These are phyloP conservation scores for Linnaemya vulpina DNA, from an alignment of 2,888 invertebrate genomes.

Conservation along the genomic window DNA sequence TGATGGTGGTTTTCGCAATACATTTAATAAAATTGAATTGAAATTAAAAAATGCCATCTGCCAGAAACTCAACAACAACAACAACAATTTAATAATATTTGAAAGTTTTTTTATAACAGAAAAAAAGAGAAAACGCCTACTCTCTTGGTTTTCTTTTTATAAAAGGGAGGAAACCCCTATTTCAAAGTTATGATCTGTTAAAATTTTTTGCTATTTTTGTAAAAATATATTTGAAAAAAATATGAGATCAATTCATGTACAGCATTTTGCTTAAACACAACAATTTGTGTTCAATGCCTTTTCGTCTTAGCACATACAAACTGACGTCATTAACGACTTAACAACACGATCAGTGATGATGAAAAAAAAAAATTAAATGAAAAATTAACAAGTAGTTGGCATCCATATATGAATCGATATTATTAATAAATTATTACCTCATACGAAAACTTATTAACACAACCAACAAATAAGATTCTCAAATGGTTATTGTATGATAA, in stretches of 20 bases:
- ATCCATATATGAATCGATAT: conserved; percentile 42
- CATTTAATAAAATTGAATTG: conserved; percentile 43
- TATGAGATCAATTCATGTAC: neutral
- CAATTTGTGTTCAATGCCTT: conserved; percentile 24
- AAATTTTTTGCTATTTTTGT: neutral
- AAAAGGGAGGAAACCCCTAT: neutral
- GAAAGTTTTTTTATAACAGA: neutral
- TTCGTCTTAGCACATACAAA: neutral
- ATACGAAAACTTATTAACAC: conserved; percentile 32
- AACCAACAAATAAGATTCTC: conserved; percentile 7
- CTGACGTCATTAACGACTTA: conserved; percentile 45
- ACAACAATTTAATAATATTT: neutral
- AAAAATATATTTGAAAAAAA: conserved; percentile 37
- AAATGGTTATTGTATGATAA: conserved; percentile 22
- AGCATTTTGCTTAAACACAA: conserved; percentile 3
- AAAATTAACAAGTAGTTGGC: conserved; percentile 48
- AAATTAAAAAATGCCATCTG: conserved; percentile 60
- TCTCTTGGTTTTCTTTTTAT: neutral
- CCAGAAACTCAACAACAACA: conserved; percentile 18
- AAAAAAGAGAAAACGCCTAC: conserved; percentile 24
- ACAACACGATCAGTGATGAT: conserved; percentile 53
- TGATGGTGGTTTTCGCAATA: conserved; percentile 45
- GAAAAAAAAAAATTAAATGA: too few relatives aligned
- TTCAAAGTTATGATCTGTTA: conserved; percentile 1
- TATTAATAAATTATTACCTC: conserved; percentile 69